These are phyloP conservation scores for Meloidogyne hapla DNA, from an alignment of 1,140 invertebrate genomes.

Conservation along the genomic window DNA sequence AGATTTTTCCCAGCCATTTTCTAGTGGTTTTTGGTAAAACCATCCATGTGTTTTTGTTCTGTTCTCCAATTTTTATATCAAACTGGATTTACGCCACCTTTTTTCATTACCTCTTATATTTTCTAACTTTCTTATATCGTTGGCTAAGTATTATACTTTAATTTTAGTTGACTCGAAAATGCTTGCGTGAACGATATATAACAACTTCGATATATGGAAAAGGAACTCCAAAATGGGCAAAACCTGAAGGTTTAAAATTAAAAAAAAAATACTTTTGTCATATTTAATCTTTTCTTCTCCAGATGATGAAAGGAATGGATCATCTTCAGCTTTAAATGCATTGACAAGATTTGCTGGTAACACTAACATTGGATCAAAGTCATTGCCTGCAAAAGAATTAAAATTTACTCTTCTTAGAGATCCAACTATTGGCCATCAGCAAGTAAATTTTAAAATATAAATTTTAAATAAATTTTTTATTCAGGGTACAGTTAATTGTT, in stretches of 20 bases:
- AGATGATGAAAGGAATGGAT: slow-evolving; percentile 42
- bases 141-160: no score
- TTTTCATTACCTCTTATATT: no score
- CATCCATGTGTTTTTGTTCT: no score
- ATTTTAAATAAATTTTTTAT: neutral
- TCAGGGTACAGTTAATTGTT: slow-evolving; percentile 27
- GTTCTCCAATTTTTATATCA: no score
- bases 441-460: slow-evolving; percentile 12
- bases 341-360: slow-evolving; percentile 34
- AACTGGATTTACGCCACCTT: no score
- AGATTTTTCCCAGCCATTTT: no score
- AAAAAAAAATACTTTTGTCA: neutral
- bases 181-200: neutral
- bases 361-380: slow-evolving; percentile 13
- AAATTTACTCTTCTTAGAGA: slow-evolving; percentile 27
- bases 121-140: no score
- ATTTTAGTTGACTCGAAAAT: neutral
- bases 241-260: neutral
- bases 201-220: neutral
- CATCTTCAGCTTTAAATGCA: slow-evolving; percentile 29
- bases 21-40: no score
- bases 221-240: slow-evolving; percentile 6
- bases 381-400: slow-evolving; percentile 35
- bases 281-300: neutral
- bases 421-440: slow-evolving; percentile 38